Conservation (phyloP, 2,113 vertebrate genomes). For the Colius striatus region DNA sequence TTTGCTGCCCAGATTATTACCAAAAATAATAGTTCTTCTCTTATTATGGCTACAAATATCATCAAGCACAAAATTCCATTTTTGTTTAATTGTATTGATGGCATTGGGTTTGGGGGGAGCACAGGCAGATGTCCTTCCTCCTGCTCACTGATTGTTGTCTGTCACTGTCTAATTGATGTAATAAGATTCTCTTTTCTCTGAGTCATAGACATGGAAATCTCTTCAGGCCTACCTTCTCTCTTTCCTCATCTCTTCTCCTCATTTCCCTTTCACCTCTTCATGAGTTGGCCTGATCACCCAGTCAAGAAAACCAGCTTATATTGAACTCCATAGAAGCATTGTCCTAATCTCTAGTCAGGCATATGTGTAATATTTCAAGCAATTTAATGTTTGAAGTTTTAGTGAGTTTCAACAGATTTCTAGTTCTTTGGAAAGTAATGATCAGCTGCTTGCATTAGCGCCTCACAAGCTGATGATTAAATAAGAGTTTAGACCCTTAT, state of each 20-base stretch:
- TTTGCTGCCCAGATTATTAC: not conserved
- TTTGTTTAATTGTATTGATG: not conserved
- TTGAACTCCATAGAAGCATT: not conserved
- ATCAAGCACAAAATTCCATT: not conserved
- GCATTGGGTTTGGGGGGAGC: not conserved
- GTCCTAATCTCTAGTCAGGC: rapidly evolving
- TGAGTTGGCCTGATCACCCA: not conserved
- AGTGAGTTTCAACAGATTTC: not conserved
- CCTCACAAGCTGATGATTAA: not conserved
- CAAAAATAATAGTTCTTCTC: not conserved
- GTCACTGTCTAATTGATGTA: not conserved
- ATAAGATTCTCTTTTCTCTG: not conserved
- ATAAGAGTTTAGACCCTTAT: not conserved
- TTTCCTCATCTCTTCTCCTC: not conserved
- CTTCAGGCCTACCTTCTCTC: not conserved
- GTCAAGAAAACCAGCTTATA: rapidly evolving
- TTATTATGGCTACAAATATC: not conserved
- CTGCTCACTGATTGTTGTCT: not conserved
- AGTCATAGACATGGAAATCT: not conserved
- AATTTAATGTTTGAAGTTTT: not conserved
- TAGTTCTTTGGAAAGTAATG: not conserved
- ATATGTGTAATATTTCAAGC: not conserved
- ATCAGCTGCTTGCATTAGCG: not conserved
- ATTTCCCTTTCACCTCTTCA: not conserved
- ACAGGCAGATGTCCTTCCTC: not conserved